phyloP scores from a whole-genome alignment of 2,113 vertebrate species.

The Nyctereutes procyonoides region DNA sequence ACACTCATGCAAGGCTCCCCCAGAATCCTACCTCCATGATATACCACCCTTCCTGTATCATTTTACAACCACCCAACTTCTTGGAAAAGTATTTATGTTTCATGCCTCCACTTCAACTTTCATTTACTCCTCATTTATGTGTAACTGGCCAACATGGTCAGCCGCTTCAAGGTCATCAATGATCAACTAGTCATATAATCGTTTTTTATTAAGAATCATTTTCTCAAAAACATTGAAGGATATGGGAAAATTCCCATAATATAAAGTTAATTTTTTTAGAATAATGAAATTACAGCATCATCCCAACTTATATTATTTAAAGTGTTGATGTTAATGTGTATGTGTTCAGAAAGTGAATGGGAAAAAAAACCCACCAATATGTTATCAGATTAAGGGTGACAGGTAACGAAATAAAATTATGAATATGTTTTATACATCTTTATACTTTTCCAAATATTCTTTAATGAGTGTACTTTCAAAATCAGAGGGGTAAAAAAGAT shows the following conservation, averaged over 20 bases:
- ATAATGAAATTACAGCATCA: neutral
- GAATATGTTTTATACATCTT: neutral
- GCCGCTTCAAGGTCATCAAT: neutral
- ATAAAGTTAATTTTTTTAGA: neutral
- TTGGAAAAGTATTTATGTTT: neutral
- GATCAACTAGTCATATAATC: neutral
- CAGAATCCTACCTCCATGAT: neutral
- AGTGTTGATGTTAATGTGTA: neutral
- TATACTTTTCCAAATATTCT: neutral
- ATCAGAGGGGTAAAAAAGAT: neutral
- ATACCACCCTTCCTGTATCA: neutral
- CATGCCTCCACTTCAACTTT: neutral
- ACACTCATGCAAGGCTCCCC: neutral
- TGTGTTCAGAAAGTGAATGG: neutral
- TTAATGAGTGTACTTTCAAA: slow-evolving; percentile 15
- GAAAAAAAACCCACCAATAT: neutral
- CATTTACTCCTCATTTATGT: neutral
- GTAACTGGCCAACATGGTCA: neutral
- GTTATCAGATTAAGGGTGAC: neutral
- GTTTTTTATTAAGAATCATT: neutral
- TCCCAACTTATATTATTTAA: neutral
- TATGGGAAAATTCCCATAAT: neutral
- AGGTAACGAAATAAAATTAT: neutral
- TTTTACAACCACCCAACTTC: neutral
- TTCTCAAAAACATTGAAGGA: neutral